These are phyloP conservation scores for Danio kyathit DNA, from an alignment of 2,797 vertebrate genomes.

Conservation along the genomic window DNA sequence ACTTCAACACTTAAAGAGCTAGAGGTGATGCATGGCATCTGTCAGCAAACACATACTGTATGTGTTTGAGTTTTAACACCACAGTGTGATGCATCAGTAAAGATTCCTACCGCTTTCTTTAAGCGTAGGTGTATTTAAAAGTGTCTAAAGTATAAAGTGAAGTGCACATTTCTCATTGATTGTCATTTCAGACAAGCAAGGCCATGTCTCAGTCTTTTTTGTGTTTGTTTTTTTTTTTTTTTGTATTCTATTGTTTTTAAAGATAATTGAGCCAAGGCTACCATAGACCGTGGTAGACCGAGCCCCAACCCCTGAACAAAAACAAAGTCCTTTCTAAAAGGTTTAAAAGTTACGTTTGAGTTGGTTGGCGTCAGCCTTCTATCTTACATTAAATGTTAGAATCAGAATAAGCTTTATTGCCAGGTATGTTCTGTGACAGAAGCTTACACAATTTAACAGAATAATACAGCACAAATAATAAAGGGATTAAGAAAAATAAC, in stretches of 20 bases:
- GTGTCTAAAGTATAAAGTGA: not conserved
- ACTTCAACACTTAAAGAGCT: not conserved
- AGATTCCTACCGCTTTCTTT: not conserved
- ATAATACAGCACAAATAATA: too few species aligned
- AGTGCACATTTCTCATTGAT: not conserved
- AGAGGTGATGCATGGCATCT: slow-evolving; percentile 17
- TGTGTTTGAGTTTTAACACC: not conserved
- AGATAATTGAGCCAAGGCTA: not conserved
- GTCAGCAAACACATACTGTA: not conserved
- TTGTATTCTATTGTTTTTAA: not conserved
- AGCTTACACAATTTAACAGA: too few species aligned
- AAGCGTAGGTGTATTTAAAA: not conserved
- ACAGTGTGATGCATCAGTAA: not conserved
- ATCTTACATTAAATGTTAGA: too few species aligned
- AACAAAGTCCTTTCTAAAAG: too few species aligned
- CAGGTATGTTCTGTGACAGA: too few species aligned
- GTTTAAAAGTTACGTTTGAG: too few species aligned
- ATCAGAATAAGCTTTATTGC: too few species aligned
- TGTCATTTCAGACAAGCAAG: not conserved
- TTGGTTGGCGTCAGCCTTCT: too few species aligned
- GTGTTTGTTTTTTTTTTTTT: not conserved
- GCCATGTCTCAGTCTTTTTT: not conserved
- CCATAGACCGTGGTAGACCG: too few species aligned
- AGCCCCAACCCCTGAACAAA: too few species aligned
- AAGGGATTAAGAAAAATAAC: too few species aligned